A percentile compares a stretch with the other conserved stretches of the same genome.
phyloP scores from a whole-genome alignment of 1,140 invertebrate genomes.

The Stegodyphus mimosarum region DNA sequence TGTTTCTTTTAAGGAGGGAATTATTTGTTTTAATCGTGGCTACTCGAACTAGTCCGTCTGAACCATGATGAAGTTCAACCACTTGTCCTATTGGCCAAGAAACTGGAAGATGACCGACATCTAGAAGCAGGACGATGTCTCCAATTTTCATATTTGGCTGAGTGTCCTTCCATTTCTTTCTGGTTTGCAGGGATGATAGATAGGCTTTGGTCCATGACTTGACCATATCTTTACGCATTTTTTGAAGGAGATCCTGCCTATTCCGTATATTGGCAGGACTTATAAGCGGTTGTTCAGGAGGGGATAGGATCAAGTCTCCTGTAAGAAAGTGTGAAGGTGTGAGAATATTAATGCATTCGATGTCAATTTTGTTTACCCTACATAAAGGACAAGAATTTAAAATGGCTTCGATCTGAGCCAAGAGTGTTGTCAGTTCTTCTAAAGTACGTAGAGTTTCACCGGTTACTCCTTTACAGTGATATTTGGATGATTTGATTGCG shows the following conservation, averaged over 20 bases:
- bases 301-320: neutral
- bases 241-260: conserved; percentile 5
- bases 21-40: neutral
- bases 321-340: conserved; percentile 10
- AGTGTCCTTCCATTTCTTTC: too few species aligned
- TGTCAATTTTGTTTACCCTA: neutral
- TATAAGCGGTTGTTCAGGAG: neutral
- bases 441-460: neutral
- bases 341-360: conserved; percentile 3
- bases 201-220: conserved; percentile 16
- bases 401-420: conserved; percentile 19
- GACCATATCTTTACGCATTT: neutral
- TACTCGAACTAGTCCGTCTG: conserved; percentile 1
- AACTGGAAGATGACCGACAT: neutral
- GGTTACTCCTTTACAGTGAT: conserved; percentile 5
- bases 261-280: neutral
- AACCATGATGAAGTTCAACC: neutral
- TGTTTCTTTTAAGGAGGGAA: neutral
- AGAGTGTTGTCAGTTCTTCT: conserved; percentile 20
- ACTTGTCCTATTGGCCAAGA: neutral
- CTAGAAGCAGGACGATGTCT: neutral
- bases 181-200: conserved; percentile 4
- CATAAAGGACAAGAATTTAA: conserved; percentile 25
- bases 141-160: neutral
- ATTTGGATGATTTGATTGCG: conserved; percentile 6